Conservation (phyloP, 1,140 invertebrate genomes). For the Idris sp. region DNA sequence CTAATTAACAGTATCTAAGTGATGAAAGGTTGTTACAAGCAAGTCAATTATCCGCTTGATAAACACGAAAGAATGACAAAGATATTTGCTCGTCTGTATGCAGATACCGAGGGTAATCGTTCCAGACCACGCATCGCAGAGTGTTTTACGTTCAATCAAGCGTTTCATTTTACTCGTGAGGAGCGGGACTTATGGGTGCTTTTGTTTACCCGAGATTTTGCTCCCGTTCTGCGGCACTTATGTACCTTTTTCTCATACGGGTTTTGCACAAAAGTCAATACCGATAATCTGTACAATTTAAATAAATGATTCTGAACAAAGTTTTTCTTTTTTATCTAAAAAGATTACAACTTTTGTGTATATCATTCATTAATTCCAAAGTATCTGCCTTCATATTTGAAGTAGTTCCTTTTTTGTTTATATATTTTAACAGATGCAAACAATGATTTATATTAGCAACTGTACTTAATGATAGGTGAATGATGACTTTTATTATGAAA, state of each 20-base stretch:
- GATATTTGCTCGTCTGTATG: conserved; percentile 35
- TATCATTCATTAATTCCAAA: no score
- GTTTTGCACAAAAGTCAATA: no score
- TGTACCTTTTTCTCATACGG: conserved; percentile 17
- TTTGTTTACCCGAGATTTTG: conserved; percentile 36
- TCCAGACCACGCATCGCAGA: conserved; percentile 38
- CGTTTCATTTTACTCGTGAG: conserved; percentile 23
- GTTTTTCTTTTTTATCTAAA: no score
- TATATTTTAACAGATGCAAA: no score
- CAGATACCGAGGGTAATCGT: conserved; percentile 33
- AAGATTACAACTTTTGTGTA: no score
- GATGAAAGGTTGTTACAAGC: conserved; percentile 46
- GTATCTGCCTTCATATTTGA: no score
- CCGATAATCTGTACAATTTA: no score
- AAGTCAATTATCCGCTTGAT: conserved; percentile 60
- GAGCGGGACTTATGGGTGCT: conserved; percentile 36
- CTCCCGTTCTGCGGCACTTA: neutral
- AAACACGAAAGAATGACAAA: conserved; percentile 55
- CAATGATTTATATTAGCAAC: no score
- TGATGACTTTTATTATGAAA: no score
- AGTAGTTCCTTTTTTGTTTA: no score
- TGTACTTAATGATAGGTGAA: no score
- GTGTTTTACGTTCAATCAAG: conserved; percentile 51
- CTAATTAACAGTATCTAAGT: conserved; percentile 51
- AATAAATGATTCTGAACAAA: no score